A percentile compares a stretch with the other conserved stretches of the same genome.
These are phyloP conservation scores for Phrixothrix hirtus DNA, from an alignment of 2,888 invertebrate genomes.

Conservation along the genomic window DNA sequence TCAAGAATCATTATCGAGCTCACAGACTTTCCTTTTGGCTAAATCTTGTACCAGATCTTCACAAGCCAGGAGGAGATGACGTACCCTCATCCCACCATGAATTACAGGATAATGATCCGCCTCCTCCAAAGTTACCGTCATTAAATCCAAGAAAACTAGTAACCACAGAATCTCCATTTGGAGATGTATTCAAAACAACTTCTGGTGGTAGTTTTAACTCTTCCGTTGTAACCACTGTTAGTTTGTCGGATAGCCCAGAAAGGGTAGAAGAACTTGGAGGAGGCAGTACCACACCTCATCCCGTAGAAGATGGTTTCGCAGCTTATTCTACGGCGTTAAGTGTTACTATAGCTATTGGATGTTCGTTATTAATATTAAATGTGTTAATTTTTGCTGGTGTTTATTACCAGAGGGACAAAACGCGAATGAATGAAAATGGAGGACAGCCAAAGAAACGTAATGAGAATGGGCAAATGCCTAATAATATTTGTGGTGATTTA, in stretches of 20 bases:
- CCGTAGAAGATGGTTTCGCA: constrained; percentile 82
- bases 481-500: constrained; percentile 84
- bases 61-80: constrained; percentile 84
- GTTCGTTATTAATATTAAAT: constrained; percentile 87
- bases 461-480: constrained; percentile 86
- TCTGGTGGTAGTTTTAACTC: constrained; percentile 49
- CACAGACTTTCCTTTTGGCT: constrained; percentile 93
- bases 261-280: constrained; percentile 58
- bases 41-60: constrained; percentile 89
- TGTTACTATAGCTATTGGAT: constrained; percentile 93
- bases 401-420: constrained; percentile 89
- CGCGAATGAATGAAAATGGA: constrained; percentile 65
- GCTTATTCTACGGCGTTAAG: constrained; percentile 89
- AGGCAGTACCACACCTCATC: constrained; percentile 60
- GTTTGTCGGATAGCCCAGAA: constrained; percentile 51
- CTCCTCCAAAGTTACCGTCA: constrained; percentile 61
- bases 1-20: constrained; percentile 92
- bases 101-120: constrained; percentile 73
- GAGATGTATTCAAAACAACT: constrained; percentile 41
- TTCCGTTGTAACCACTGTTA: constrained; percentile 50
- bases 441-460: constrained; percentile 70
- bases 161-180: constrained; percentile 58
- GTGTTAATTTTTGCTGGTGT: constrained; percentile 93
- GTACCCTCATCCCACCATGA: constrained; percentile 85
- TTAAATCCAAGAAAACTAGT: constrained; percentile 61